phyloP scores from a whole-genome alignment of 2,797 vertebrate genomes.

The Myotis planiceps region DNA sequence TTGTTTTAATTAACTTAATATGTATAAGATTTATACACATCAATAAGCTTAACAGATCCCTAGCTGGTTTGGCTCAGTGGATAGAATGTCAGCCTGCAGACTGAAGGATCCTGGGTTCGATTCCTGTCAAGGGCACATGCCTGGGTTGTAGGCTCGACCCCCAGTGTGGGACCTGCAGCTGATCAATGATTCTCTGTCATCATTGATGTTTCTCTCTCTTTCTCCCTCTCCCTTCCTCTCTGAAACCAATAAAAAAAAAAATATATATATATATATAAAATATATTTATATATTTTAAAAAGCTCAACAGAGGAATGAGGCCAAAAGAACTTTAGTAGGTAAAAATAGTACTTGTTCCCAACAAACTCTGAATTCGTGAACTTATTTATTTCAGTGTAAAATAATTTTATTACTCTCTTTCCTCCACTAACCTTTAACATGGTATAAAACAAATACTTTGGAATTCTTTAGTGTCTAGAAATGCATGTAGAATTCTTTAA shows the following conservation, averaged over 20 bases:
- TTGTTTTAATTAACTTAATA: conserved; percentile 41
- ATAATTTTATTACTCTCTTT: not conserved
- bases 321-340: not conserved
- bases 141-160: no score
- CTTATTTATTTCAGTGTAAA: not conserved
- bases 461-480: not conserved
- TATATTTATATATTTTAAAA: no score
- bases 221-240: no score
- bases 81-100: no score
- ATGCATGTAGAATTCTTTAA: not conserved
- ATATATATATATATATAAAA: no score
- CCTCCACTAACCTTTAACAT: not conserved
- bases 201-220: no score
- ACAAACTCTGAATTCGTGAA: not conserved
- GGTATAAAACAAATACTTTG: not conserved
- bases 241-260: no score
- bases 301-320: not conserved
- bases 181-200: no score
- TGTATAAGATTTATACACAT: not conserved
- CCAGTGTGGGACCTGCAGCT: no score
- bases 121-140: no score
- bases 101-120: no score
- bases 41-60: not conserved
- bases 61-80: no score
- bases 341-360: conserved; percentile 12